These are phyloP conservation scores for Silvanus unidentatus DNA, from an alignment of 2,888 invertebrate genomes.

Conservation along the genomic window DNA sequence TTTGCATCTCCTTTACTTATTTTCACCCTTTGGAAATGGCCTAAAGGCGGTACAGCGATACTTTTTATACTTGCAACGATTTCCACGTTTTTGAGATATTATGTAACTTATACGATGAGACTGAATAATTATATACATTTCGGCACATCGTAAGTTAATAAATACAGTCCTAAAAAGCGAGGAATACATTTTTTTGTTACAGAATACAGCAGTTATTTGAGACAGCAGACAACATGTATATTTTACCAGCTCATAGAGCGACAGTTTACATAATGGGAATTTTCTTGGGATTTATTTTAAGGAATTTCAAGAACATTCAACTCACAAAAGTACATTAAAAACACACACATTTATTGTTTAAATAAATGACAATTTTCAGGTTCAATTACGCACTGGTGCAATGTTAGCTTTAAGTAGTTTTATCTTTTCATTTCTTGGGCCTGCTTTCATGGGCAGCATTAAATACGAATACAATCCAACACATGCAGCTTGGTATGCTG, in stretches of 20 bases:
- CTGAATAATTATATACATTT: conserved; percentile 63
- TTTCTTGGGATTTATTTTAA: conserved; percentile 54
- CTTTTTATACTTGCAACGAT: conserved; percentile 48
- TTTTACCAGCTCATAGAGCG: conserved; percentile 58
- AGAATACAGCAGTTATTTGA: conserved; percentile 60
- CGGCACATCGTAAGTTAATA: conserved; percentile 58
- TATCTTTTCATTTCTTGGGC: conserved; percentile 53
- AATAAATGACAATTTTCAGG: conserved; percentile 35
- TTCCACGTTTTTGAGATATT: conserved; percentile 57
- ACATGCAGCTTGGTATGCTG: conserved; percentile 64
- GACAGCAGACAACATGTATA: conserved; percentile 65
- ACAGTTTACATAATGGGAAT: conserved; percentile 67
- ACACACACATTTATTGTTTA: not conserved
- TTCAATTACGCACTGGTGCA: conserved; percentile 53
- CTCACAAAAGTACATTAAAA: conserved; percentile 44
- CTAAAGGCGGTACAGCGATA: conserved; percentile 48
- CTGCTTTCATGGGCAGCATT: conserved; percentile 59
- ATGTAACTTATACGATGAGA: conserved; percentile 54
- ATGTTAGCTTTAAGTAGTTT: conserved; percentile 49
- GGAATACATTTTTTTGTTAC: conserved; percentile 27
- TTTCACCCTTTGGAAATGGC: conserved; percentile 56
- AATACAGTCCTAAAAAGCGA: conserved; percentile 1
- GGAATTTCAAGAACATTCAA: conserved; percentile 34
- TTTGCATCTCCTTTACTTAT: conserved; percentile 57
- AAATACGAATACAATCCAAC: conserved; percentile 56